Conservation (phyloP, 64 coral and sea anemone species). For the Catalaphyllia jardinei region DNA sequence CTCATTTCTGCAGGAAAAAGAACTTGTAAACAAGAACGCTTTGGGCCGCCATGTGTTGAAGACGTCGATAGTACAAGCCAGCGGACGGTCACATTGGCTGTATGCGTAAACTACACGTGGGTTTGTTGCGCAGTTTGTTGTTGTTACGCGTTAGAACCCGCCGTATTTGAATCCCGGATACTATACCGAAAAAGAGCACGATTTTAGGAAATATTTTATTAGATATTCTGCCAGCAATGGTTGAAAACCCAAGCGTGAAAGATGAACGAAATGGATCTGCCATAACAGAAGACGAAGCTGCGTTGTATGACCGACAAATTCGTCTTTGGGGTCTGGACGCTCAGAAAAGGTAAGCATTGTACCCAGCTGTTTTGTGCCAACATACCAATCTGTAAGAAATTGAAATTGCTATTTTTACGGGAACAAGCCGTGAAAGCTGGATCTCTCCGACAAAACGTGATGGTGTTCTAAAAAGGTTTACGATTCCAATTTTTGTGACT, state of each 20-base stretch:
- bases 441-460: too few species aligned
- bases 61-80: not conserved
- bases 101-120: not conserved
- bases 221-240: not conserved
- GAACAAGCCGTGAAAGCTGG: too few species aligned
- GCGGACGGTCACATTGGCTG: not conserved
- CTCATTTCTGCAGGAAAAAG: constrained; percentile 45
- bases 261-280: constrained; percentile 69
- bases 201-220: not conserved
- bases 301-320: constrained; percentile 97
- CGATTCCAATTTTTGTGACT: too few species aligned
- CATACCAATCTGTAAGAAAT: not conserved
- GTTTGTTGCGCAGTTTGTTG: not conserved
- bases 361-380: not conserved
- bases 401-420: too few species aligned
- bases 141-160: constrained; percentile 37
- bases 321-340: constrained; percentile 97
- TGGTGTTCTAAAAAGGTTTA: too few species aligned
- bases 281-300: constrained; percentile 98
- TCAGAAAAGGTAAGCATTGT: constrained; percentile 83
- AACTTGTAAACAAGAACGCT: not conserved
- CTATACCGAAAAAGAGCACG: too few species aligned
- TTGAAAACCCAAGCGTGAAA: constrained; percentile 4
- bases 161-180: constrained; percentile 70
- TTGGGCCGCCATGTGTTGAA: not conserved